Conservation (phyloP, 2,888 invertebrate genomes). For the Acanthoscelides obtectus region DNA sequence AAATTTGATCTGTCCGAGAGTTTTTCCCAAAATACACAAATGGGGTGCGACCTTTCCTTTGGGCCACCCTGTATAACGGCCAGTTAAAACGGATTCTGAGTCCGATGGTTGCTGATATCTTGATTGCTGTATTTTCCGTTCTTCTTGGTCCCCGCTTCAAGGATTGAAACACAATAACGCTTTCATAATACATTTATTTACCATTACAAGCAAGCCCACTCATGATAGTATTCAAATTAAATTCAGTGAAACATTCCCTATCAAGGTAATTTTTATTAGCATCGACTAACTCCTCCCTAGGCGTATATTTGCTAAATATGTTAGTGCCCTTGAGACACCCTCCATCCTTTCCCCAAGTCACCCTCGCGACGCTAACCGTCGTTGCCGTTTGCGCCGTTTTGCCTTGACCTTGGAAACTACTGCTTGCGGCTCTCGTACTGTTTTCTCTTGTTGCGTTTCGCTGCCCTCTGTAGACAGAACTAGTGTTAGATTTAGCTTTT, state of each 20-base stretch:
- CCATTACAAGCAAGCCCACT: not conserved
- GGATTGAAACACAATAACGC: not conserved
- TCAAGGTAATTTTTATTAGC: not conserved
- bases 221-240: not conserved
- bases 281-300: not conserved
- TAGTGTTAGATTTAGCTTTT: slow-evolving; percentile 33
- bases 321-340: not conserved
- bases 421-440: slow-evolving; percentile 12
- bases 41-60: too few relatives aligned
- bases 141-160: too few relatives aligned
- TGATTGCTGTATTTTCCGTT: too few relatives aligned
- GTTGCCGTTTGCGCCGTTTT: too few relatives aligned
- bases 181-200: not conserved
- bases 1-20: too few relatives aligned
- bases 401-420: not conserved
- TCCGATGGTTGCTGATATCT: too few relatives aligned
- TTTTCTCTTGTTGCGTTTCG: slow-evolving; percentile 40
- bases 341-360: not conserved
- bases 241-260: not conserved
- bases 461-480: slow-evolving; percentile 43
- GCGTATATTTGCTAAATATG: not conserved
- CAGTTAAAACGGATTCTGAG: too few relatives aligned
- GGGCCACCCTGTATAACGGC: too few relatives aligned
- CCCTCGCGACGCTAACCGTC: not conserved
- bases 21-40: too few relatives aligned